Evolutionary conservation across 2,797 vertebrate species (phyloP), one percentile per base, ranked within the genome.

Genomic region (Naso thynnoides): DNA sequence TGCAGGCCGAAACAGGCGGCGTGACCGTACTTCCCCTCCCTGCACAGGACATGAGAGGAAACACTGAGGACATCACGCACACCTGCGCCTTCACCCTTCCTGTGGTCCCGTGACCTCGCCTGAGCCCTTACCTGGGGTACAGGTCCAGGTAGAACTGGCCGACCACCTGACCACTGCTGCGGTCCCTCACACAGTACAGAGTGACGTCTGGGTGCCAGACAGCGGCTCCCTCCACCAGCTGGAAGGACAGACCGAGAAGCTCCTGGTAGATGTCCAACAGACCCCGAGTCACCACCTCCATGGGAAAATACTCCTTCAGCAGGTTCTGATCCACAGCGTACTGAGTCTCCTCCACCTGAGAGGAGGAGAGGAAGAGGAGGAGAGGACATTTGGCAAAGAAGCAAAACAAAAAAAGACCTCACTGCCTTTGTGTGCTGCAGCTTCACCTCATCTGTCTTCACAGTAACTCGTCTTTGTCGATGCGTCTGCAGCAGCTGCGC

Each of bases 81-180:
- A 36, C 21, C 47, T 7, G 6, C 42, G n/a, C 42, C 31, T 31
- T 4, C 4, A 16, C 13, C 2, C 33, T 8, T 9, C 15, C 21
- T 16, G 1, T 1, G 4, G 7, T 13, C 13, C 26, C 3, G 3
- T 4, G 3, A 23, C 6, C 27, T 27, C 1, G 1, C 6, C 16
- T 42, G 49, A 11, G 19, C 24, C 5, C 69, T 79, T 91, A 99
- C 98, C 98, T 94, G 0, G 98, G 98, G 81, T 96, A 94, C 4
- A 99, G 95, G 79, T 99, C 98, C 86, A 99, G 92, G 93, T 99
- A 99, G 94, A 99, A 99, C 80, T 98, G 96, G 0, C 98, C 98
- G 0, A 99, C 87, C 73, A 88, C 75, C 62, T 93, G 90, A 0
- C 94, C 95, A 0, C 94, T 95, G 67, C 86, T 64, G 0, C 86